Base-by-base conservation (phyloP, 1,140 invertebrate species). In the Drosophila lacertosa region DNA sequence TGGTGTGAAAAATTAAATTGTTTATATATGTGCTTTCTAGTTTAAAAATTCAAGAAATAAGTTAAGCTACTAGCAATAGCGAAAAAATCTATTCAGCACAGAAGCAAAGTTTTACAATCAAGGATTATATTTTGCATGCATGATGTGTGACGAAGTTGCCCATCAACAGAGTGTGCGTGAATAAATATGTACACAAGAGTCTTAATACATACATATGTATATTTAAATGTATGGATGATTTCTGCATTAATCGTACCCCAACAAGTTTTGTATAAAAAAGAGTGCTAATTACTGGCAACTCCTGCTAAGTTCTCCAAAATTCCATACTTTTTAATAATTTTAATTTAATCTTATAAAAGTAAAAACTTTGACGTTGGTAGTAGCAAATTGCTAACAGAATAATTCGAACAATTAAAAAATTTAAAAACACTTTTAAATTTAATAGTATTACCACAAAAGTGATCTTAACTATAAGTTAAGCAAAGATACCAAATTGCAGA, bases 191-290 rank as follows among this genome's bases (percentile, higher is more conserved):
- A 29, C 26, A 29, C 26, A 29, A 29, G 26, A 7, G 6, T n/a
- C 7, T 29, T 29, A 29, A 26, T 7, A 6, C 5, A 26, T 26
- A 6, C 20, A 4, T 29, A 7, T 18, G 40, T 39, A 7, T 24
- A 20, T 39, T n/a, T 32, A n/a, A 54, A 11, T 42, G 29, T 47
- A 24, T 45, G 54, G 35, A 7, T n/a, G 0, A 50, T 66, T 35
- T 54, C 26, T 24, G 33, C 51, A 39, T 45, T 37, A 72, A 64
- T 65, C 78, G 76, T 70, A 78, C 79, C 83, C 79, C 79, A 82
- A 82, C 79, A 82, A 82, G 79, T 82, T 79, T 77, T 70, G 79
- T 44, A 57, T 63, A 40, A n/a, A 77, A 77, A 77, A n/a, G n/a
- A n/a, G n/a, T n/a, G n/a, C n/a, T n/a, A n/a, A n/a, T n/a, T 48